Evolutionary conservation across 92 coral and sea anemone species (phyloP), one percentile per base, ranked within the genome.

Genomic region (Epizoanthus stellaris): DNA sequence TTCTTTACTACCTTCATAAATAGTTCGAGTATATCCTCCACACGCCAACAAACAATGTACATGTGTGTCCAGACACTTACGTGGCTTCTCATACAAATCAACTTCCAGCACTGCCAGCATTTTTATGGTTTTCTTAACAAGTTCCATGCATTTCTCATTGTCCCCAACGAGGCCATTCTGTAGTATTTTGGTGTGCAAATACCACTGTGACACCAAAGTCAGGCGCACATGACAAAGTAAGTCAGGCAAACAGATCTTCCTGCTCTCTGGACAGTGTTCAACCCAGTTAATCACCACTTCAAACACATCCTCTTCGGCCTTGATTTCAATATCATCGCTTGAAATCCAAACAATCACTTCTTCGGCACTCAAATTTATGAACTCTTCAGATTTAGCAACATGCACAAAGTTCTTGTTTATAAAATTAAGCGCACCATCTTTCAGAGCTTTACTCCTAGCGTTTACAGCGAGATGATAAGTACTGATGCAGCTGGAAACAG

Each of bases 81-180:
- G 65, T 3, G 65, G 65, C 4, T 21, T 59, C 19, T 59, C 65
- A 59, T 17, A 59, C 3, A 61, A 61, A 17, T 61, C 21, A 61
- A 5, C 66, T n/a, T 25, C 66, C 66, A 61, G 3, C 30, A 17
- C 66, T 0, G 9, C 66, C 9, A 9, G 66, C 30, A 61, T 3
- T n/a, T 61, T 23, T 4, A 13, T 60, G 25, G 66, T 25, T 25
- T 61, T 61, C 30, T 1, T n/a, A 3, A 61, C 7, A 61, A 61
- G 66, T 61, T 61, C 66, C 66, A n/a, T 61, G 30, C 66, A 61
- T n/a, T 61, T 61, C 21, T 61, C 66, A 61, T 61, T 25, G 21
- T 61, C 21, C 66, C 21, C 21, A 61, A 61, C n/a, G 5, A 5
- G 12, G 30, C 21, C 66, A 4, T 61, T 61, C 9, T 61, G n/a